Base-by-base conservation (phyloP, 2,888 invertebrate species). In the Resseliella maxima region DNA sequence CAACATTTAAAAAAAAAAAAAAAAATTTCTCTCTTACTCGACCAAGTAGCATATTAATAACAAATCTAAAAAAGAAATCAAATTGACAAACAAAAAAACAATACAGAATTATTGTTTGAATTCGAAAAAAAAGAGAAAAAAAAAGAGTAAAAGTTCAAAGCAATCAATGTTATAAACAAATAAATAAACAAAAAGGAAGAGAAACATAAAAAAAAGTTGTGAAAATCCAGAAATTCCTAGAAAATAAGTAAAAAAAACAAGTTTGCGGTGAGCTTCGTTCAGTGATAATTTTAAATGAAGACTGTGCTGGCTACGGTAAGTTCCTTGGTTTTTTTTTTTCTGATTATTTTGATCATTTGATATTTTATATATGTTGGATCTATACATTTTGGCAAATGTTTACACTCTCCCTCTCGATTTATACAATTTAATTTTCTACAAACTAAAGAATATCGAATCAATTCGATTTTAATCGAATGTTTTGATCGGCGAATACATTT, bases 201-300 rank as follows among this genome's bases (percentile, higher is more conserved):
- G 41, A 41, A 59, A 27, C 5, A 27, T 24, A 24, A 8, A 59
- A 59, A 2, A 59, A 12, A 72, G 31, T 72, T 72, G 72, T 72
- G 31, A 59, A 59, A 24, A 24, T 5, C 24, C n/a, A n/a, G n/a
- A 21, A 50, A 50, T 50, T 18, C 24, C n/a, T n/a, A 59, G 59
- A 59, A 59, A 59, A 24, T 24, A 24, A 59, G n/a, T 24, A 24
- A 27, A 59, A 31, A 72, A 72, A 31, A 31, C 72, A 31, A 72
- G 72, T 72, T 72, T 72, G 72, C 31, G 31, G 2, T 18, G 72
- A 31, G 72, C 59, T 8, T 5, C 31, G 0, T 72, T 72, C 72
- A 72, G 72, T 72, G 72, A 35, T 72, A 72, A 31, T 72, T 72
- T 72, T 72, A 72, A 72, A 72, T 72, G 72, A 72, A 72, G 72